These are phyloP conservation scores for Phrynosoma blainvillii DNA, from an alignment of 2,113 vertebrate genomes.

Conservation along the genomic window DNA sequence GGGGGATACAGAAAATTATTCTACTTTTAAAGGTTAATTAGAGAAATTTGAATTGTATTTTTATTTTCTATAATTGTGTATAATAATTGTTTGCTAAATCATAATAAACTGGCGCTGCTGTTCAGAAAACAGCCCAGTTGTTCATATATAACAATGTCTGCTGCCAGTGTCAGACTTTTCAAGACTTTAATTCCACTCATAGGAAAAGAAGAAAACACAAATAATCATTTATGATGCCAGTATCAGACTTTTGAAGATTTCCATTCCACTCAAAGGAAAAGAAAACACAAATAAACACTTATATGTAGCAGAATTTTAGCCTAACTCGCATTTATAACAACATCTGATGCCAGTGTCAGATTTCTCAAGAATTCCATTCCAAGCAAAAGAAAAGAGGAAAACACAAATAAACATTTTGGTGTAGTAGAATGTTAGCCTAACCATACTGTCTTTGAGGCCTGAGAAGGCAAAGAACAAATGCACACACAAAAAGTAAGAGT, in stretches of 20 bases:
- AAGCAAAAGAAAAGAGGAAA: constrained; percentile 33
- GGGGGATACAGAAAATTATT: no score
- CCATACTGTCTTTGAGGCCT: constrained; percentile 54
- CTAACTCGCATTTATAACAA: not conserved
- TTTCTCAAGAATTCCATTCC: constrained; percentile 27
- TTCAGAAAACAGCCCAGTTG: not conserved
- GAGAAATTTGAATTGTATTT: no score
- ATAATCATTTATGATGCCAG: constrained; percentile 1
- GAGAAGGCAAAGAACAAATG: constrained; percentile 54
- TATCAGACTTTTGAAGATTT: no score
- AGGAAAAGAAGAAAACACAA: constrained; percentile 25
- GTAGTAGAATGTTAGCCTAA: constrained; percentile 51
- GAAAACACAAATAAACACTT: no score
- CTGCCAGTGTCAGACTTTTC: constrained; percentile 40
- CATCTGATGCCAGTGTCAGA: constrained; percentile 38
- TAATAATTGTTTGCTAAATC: no score
- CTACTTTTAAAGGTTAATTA: no score
- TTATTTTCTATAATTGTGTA: no score
- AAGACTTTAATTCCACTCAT: constrained; percentile 38
- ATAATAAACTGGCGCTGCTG: not conserved
- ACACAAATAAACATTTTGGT: constrained; percentile 15
- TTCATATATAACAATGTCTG: not conserved
- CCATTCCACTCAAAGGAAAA: no score
- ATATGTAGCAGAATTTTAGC: no score
- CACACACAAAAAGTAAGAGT: no score